Evolutionary conservation across 2,113 vertebrate genomes (phyloP).

Genomic region (Rana temporaria): DNA sequence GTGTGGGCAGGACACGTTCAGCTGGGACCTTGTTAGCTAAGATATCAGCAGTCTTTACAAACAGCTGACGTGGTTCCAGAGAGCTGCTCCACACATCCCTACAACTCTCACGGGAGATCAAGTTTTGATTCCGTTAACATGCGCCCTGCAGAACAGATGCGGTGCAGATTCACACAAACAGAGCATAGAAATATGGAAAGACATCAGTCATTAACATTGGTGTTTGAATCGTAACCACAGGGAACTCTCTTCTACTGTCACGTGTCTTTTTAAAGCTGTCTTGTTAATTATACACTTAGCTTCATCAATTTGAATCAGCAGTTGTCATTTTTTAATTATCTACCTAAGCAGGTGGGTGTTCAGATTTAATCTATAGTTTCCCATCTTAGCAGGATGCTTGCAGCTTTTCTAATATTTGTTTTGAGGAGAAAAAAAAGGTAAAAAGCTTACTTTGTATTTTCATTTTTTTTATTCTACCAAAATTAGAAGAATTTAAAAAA

Average conservation of each 20-base stretch:
- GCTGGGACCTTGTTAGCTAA: conserved; percentile 66
- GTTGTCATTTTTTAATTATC: not conserved
- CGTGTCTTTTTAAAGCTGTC: conserved; percentile 7
- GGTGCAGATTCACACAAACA: conserved; percentile 56
- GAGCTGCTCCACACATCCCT: conserved; percentile 54
- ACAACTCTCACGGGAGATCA: conserved; percentile 58
- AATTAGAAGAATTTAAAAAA: too few species aligned
- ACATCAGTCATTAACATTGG: conserved; percentile 29
- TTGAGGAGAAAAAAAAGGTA: too few species aligned
- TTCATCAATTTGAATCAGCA: conserved; percentile 6
- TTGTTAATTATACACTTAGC: not conserved
- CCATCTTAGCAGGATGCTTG: too few species aligned
- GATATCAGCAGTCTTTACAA: conserved; percentile 61
- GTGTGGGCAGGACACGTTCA: conserved; percentile 57
- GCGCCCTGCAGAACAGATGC: conserved; percentile 60
- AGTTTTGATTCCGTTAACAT: conserved; percentile 58
- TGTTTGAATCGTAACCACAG: conserved; percentile 5
- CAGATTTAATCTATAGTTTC: not conserved
- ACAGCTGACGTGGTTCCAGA: conserved; percentile 65
- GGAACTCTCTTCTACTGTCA: conserved; percentile 1
- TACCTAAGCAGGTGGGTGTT: conserved; percentile 6
- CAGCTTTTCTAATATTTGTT: too few species aligned
- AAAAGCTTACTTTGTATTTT: too few species aligned
- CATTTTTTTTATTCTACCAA: too few species aligned
- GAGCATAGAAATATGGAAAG: not conserved